phyloP scores from a whole-genome alignment of 1,140 invertebrate species.

The Euwallacea similis region DNA sequence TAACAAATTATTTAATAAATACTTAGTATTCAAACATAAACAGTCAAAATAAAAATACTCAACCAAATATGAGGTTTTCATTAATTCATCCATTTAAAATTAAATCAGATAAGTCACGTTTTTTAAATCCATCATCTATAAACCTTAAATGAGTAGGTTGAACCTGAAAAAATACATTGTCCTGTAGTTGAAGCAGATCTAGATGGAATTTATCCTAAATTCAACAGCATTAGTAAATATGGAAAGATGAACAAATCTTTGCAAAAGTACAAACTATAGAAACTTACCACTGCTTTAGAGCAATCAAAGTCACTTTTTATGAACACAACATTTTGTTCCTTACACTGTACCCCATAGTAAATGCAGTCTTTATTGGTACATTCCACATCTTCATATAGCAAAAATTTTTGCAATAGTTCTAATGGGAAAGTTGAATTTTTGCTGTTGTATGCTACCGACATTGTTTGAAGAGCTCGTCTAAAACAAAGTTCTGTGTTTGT shows the following conservation, averaged over 20 bases:
- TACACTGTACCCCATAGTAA: conserved; percentile 37
- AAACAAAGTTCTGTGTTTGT: too few relatives aligned
- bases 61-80: too few relatives aligned
- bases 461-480: conserved; percentile 58
- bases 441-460: conserved; percentile 61
- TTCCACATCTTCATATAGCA: conserved; percentile 46
- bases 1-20: too few relatives aligned
- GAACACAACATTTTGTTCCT: conserved; percentile 33
- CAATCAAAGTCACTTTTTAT: conserved; percentile 33
- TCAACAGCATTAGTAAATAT: too few relatives aligned
- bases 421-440: conserved; percentile 57
- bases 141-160: conserved; percentile 9
- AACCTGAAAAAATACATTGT: conserved; percentile 27
- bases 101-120: background rate
- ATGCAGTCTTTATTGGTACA: conserved; percentile 42
- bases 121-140: conserved; percentile 21
- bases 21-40: too few relatives aligned
- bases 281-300: conserved; percentile 28
- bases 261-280: background rate
- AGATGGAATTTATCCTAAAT: background rate
- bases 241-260: too few relatives aligned
- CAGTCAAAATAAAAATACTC: too few relatives aligned
- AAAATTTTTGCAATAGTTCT: conserved; percentile 47
- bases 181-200: background rate
- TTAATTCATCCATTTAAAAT: background rate